Base-by-base conservation (phyloP, 2,113 vertebrate species). In the Callaeas wilsoni region DNA sequence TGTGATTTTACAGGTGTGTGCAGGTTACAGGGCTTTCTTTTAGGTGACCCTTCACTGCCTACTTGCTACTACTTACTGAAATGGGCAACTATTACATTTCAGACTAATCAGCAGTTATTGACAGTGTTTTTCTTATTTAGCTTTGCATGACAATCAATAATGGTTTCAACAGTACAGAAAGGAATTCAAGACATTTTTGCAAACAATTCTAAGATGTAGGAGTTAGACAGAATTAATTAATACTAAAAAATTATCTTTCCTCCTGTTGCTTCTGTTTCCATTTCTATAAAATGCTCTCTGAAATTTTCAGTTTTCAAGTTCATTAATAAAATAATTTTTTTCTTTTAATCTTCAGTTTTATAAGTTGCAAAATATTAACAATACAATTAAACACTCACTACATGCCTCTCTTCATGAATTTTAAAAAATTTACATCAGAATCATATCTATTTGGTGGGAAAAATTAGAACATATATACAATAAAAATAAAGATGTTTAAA, bases 121-220 rank as follows among this genome's bases (percentile, higher is more conserved):
- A 65, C 56, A 95, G 33, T 21, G 9, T 26, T 70, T 78, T 80
- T 89, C 95, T 92, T 84, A 92, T 60, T 93, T 89, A 93, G 35
- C 62, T 76, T 47, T 78, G 21, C 32, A 37, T 64, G 90, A n/a
- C 2, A 42, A 52, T 19, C 47, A 86, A 10, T 2, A 73, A 10
- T 6, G 7, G 5, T 64, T 87, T 81, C 44, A 71, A 52, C n/a
- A 63, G 26, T 52, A 84, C 22, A 64, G 21, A 50, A 37, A 30
- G 35, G 13, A 46, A 78, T 76, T 74, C 10, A 55, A 35, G 39
- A 83, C 13, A 13, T 27, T 75, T 77, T 57, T 69, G n/a, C 32
- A 55, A 70, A 44, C 3, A 74, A 56, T 60, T 84, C 5, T 42
- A 50, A 50, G 13, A 62, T 18, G 9, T 10, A 32, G 7, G 5